Evolutionary conservation across 2,888 invertebrate species (phyloP).

Genomic region (Ormyrus pomaceus): DNA sequence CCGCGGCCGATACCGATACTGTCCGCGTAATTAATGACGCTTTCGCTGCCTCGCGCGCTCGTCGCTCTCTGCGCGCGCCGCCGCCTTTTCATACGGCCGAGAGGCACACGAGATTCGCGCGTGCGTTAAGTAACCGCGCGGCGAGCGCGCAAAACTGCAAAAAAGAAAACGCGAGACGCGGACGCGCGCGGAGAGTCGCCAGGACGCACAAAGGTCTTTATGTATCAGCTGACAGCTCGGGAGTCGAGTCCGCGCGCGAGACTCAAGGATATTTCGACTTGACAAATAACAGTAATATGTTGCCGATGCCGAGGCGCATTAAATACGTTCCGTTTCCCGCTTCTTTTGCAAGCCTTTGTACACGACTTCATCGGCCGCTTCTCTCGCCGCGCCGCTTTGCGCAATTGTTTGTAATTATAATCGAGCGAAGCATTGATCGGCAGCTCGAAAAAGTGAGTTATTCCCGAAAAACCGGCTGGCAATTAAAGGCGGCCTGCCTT

Average conservation of each 20-base stretch:
- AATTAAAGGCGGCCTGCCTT: not conserved
- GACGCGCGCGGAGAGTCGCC: not conserved
- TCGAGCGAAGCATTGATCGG: too few relatives aligned
- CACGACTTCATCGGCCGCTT: slow-evolving; percentile 1
- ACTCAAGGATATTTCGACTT: slow-evolving; percentile 40
- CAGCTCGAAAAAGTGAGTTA: too few relatives aligned
- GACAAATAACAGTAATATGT: slow-evolving; percentile 51
- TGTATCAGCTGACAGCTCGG: slow-evolving; percentile 44
- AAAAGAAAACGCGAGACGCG: not conserved
- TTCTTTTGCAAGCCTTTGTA: not conserved
- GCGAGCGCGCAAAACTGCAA: not conserved
- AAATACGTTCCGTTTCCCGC: slow-evolving; percentile 15
- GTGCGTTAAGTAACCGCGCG: not conserved
- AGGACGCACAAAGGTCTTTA: slow-evolving; percentile 42
- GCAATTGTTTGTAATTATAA: not conserved
- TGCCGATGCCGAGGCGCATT: slow-evolving; percentile 37
- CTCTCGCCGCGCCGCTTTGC: not conserved
- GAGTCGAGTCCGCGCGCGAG: not conserved
- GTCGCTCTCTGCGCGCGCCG: not conserved
- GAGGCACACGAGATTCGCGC: not conserved
- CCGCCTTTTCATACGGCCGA: not conserved
- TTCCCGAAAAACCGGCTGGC: too few relatives aligned
- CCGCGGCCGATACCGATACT: not conserved
- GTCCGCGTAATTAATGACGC: slow-evolving; percentile 10
- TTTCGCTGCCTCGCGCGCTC: not conserved